Evolutionary conservation across 2,113 vertebrate species (phyloP).

Genomic region (Jacana jacana): DNA sequence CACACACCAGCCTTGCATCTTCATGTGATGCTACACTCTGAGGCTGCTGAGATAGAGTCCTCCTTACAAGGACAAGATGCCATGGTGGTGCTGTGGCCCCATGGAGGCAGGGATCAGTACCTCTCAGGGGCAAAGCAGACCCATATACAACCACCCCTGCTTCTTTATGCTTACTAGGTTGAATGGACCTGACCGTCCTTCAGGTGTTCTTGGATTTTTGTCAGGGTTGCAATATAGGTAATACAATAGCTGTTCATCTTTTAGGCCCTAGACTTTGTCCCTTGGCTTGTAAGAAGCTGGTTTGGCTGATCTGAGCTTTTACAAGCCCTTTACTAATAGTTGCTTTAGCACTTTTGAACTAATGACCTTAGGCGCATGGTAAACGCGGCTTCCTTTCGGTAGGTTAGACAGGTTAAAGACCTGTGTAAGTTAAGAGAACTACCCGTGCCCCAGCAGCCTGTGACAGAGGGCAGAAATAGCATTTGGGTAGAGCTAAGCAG

Average conservation of each 20-base stretch:
- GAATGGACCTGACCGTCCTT: background rate
- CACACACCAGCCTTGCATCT: background rate
- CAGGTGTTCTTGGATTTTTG: background rate
- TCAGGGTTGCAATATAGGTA: background rate
- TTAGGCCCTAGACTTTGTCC: background rate
- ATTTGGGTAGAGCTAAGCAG: background rate
- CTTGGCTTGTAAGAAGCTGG: background rate
- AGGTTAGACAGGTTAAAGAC: background rate
- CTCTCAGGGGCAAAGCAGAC: background rate
- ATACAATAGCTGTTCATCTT: background rate
- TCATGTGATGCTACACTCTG: background rate
- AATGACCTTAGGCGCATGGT: background rate
- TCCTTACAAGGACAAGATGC: background rate
- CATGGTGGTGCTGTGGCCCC: background rate
- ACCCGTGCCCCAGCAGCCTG: background rate
- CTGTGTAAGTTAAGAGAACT: background rate
- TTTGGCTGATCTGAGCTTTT: background rate
- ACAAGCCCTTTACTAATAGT: background rate
- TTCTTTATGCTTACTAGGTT: background rate
- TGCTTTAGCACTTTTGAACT: background rate
- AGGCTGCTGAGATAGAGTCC: background rate
- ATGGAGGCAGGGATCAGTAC: too few species aligned
- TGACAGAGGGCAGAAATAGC: background rate
- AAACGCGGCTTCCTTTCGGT: background rate
- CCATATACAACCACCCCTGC: accelerated